Evolutionary conservation across 2,113 vertebrate genomes (phyloP).

Genomic region (Cynoglossus semilaevis): DNA sequence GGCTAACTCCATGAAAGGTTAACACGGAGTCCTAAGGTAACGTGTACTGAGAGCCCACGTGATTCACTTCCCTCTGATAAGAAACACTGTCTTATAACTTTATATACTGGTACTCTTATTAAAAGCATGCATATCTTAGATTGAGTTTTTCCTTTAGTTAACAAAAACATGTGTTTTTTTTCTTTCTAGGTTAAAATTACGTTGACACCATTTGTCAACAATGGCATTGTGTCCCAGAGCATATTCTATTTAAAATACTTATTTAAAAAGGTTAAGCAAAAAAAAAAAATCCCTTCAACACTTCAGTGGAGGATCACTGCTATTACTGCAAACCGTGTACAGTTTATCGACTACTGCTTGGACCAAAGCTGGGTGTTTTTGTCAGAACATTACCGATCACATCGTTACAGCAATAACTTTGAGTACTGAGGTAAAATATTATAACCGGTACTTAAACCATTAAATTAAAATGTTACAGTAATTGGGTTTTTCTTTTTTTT

Average conservation of each 20-base stretch:
- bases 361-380: constrained; percentile 28
- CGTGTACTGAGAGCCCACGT: constrained; percentile 37
- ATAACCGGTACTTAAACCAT: constrained; percentile 34
- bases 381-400: constrained; percentile 39
- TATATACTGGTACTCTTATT: constrained; percentile 69
- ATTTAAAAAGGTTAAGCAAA: constrained; percentile 61
- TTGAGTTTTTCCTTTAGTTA: constrained; percentile 65
- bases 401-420: constrained; percentile 53
- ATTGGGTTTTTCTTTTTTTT: constrained; percentile 15
- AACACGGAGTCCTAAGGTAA: constrained; percentile 25
- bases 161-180: constrained; percentile 55
- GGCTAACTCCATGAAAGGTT: constrained; percentile 32
- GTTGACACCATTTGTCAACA: constrained; percentile 62
- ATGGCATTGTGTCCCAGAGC: constrained; percentile 73
- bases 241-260: constrained; percentile 69
- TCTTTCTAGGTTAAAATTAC: constrained; percentile 59
- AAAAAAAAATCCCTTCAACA: constrained; percentile 66
- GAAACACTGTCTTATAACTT: constrained; percentile 60
- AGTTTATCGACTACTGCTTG: constrained; percentile 50
- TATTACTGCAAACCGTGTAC: constrained; percentile 39
- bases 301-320: constrained; percentile 38
- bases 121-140: constrained; percentile 78
- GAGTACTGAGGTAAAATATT: constrained; percentile 68
- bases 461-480: constrained; percentile 54
- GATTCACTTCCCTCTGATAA: constrained; percentile 46